A percentile compares a stretch with the other conserved stretches of the same genome.
phyloP scores from a whole-genome alignment of 2,888 invertebrate species.

The Phortica okadai region DNA sequence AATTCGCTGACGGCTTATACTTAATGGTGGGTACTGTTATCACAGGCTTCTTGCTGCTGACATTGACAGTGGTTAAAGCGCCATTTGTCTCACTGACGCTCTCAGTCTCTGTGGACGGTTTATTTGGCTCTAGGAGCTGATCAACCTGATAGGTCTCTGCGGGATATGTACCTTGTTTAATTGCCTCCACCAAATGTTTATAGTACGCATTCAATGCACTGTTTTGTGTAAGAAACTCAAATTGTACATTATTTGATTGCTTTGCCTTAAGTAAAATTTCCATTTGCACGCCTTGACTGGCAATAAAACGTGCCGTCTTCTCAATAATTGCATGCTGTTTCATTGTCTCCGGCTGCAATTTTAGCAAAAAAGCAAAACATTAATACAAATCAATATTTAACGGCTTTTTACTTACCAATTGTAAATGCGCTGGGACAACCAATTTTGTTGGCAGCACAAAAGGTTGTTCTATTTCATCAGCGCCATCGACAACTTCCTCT shows the following conservation, averaged over 20 bases:
- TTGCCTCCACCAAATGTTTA: constrained; percentile 84
- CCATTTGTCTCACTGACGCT: constrained; percentile 39
- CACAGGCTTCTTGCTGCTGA: constrained; percentile 52
- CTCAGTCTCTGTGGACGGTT: constrained; percentile 26
- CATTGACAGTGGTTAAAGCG: constrained; percentile 37
- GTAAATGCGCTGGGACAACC: constrained; percentile 85
- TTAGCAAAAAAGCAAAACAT: constrained; percentile 35
- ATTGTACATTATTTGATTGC: constrained; percentile 94
- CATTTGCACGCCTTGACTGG: constrained; percentile 96
- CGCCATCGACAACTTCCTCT: constrained; percentile 72
- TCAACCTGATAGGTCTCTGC: constrained; percentile 48
- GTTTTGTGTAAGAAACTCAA: constrained; percentile 93
- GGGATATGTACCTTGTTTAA: constrained; percentile 82
- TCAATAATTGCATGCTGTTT: constrained; percentile 96
- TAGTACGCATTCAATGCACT: constrained; percentile 92
- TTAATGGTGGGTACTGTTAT: constrained; percentile 80
- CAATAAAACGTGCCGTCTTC: constrained; percentile 93
- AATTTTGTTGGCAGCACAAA: constrained; percentile 86
- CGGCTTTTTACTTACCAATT: constrained; percentile 79
- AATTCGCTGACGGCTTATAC: constrained; percentile 90
- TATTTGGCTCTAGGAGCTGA: background rate
- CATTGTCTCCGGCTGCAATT: constrained; percentile 86
- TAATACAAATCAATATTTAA: constrained; percentile 3
- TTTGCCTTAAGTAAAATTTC: constrained; percentile 99
- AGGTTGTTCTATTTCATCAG: constrained; percentile 85